Base-by-base conservation (phyloP, 2,888 invertebrate species). In the Lordiphosa fenestrarum region DNA sequence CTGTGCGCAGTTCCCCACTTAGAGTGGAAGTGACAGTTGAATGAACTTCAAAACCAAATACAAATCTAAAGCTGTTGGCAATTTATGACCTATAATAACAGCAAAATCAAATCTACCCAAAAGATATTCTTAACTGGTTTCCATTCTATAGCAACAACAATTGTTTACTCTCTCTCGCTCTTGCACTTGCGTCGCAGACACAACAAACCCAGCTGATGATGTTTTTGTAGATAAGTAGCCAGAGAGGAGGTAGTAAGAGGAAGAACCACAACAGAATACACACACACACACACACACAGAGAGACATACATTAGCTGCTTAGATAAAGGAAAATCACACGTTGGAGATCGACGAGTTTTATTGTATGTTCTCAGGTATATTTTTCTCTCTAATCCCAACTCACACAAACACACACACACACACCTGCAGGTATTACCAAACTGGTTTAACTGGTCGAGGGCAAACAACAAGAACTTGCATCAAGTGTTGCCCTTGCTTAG, bases 381-480 rank as follows among this genome's bases (percentile, higher is more conserved):
- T 52, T 60, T 60, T 58, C 48, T 52, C 44, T 12, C 15, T 10
- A 33, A 40, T 44, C 7, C 25, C 13, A 19, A 36, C 23, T 10
- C 36, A 40, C 12, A 36, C 55, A 50, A n/a, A 48, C 21, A 63
- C 53, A 47, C 41, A 47, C 9, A 7, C 30, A 21, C 19, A 21
- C 33, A 38, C 39, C 30, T 40, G n/a, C 30, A 15, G 19, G 23
- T 10, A 33, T 64, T 54, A 46, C 36, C 9, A 63, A 77, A 78
- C 77, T 65, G 84, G 77, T 71, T 77, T 77, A 78, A 78, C 77
- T 48, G 61, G 77, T 78, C 83, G 75, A 58, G 68, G 56, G 66
- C 58, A 47, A 74, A 71, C 40, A 66, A 59, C 12, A 50, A 21
- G 58, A 82, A 82, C 54, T 65, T 83, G 59, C 58, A 44, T 44